Conservation (phyloP, 2,113 vertebrate genomes). For the Aldabrachelys gigantea region DNA sequence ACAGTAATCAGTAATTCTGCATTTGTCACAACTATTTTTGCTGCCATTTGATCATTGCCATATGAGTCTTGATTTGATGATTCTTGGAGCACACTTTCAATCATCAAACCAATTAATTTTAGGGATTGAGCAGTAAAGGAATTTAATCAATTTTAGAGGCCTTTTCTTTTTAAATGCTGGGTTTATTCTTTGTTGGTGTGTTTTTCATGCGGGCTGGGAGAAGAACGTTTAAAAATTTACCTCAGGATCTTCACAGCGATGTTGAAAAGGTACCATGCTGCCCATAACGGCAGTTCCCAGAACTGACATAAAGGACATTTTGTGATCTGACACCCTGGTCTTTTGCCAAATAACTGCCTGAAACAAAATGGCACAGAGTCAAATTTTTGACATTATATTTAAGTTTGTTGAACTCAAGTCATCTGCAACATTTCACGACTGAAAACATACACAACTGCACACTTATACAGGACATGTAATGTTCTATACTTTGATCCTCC, state of each 20-base stretch:
- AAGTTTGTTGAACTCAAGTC: conserved; percentile 72
- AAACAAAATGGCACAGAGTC: conserved; percentile 81
- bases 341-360: conserved; percentile 97
- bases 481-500: conserved; percentile 68
- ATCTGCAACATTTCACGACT: conserved; percentile 61
- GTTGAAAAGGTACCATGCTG: conserved; percentile 88
- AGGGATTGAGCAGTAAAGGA: conserved; percentile 2
- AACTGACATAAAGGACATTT: conserved; percentile 90
- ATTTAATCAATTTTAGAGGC: background rate
- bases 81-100: conserved; percentile 65
- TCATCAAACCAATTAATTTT: conserved; percentile 70
- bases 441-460: conserved; percentile 66
- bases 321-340: conserved; percentile 87
- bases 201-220: background rate
- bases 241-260: conserved; percentile 87
- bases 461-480: conserved; percentile 65
- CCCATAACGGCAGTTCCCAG: conserved; percentile 86
- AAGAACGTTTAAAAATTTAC: conserved; percentile 76
- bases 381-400: conserved; percentile 80
- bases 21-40: conserved; percentile 72
- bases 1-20: conserved; percentile 64
- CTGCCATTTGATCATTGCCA: conserved; percentile 70
- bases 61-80: conserved; percentile 56
- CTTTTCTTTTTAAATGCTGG: background rate
- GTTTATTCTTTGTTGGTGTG: background rate